Evolutionary conservation across 2,797 vertebrate species (phyloP), one percentile per base, ranked within the genome.

Genomic region (Dendrocincla fuliginosa): DNA sequence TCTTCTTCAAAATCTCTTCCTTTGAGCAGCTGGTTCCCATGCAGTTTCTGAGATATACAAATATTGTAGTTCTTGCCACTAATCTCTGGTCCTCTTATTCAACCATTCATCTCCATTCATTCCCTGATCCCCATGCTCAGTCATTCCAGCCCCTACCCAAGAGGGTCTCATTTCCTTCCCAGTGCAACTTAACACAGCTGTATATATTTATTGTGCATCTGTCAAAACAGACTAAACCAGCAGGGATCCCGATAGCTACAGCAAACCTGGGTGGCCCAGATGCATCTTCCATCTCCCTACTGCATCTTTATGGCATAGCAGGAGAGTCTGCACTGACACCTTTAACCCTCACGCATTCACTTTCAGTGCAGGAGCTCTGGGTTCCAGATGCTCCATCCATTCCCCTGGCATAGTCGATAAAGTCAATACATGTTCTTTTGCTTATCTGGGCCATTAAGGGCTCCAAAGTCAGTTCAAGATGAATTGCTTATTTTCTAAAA

Each of bases 191-290:
- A 10, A 37, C 33, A 56, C 18, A 84, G 35, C 37, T 84, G 24
- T 4, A 0, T 44, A 33, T 4, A 0, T 41, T n/a, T 73, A 25
- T 6, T 30, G 15, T 12, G 3, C 16, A 68, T 52, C 37, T 63
- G 4, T 50, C 64, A 89, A 60, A 89, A 70, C 20, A 55, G 41
- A 33, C 11, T 39, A 57, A 39, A 57, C 17, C 33, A 80, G 67
- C 27, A 68, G 27, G 53, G 27, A 80, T 32, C 27, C 28, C n/a
- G 39, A 33, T 0, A 78, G 18, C 53, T 71, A 1, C 1, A 76
- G 57, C 41, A 67, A 78, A 78, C 33, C 55, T 71, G 30, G 9
- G 27, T 41, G 50, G 35, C 50, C 55, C n/a, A 57, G 50, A 70
- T 90, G 19, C 42, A 86, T 55, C 37, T 90, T 81, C 44, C 33